Percentiles rank a stretch among this genome's conserved stretches.
Evolutionary conservation across 2,888 invertebrate genomes (phyloP).

Genomic region (Mythimna pallens): DNA sequence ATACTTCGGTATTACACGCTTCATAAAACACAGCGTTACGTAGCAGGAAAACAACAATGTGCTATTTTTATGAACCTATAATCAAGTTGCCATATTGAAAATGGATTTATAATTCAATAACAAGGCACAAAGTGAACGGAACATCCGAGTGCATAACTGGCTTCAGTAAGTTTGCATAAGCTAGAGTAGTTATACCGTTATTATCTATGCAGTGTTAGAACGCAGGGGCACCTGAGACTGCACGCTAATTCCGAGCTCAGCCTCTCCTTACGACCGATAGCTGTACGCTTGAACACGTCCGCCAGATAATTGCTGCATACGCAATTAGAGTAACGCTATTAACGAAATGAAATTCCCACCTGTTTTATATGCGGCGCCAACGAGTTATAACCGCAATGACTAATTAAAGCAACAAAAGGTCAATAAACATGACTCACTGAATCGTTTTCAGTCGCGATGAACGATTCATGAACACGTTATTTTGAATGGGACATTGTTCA

Average conservation of each 20-base stretch:
- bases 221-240: conserved; percentile 74
- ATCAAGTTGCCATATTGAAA: conserved; percentile 35
- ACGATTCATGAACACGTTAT: conserved; percentile 73
- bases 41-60: conserved; percentile 12
- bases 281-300: conserved; percentile 77
- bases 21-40: conserved; percentile 18
- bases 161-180: conserved; percentile 56
- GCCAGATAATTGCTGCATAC: conserved; percentile 80
- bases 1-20: conserved; percentile 1
- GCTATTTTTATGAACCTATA: conserved; percentile 16
- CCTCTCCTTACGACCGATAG: conserved; percentile 77
- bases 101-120: conserved; percentile 53
- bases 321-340: conserved; percentile 82
- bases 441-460: conserved; percentile 73
- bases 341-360: conserved; percentile 68
- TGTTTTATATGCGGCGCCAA: conserved; percentile 60
- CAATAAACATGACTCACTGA: conserved; percentile 79
- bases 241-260: conserved; percentile 73
- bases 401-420: conserved; percentile 84
- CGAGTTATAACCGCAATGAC: conserved; percentile 69
- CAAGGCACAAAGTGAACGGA: conserved; percentile 34
- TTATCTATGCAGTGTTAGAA: conserved; percentile 64
- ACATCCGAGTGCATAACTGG: conserved; percentile 29
- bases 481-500: conserved; percentile 70
- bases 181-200: conserved; percentile 49